Evolutionary conservation across 2,888 invertebrate genomes (phyloP).

Genomic region (Fabriciana adippe): DNA sequence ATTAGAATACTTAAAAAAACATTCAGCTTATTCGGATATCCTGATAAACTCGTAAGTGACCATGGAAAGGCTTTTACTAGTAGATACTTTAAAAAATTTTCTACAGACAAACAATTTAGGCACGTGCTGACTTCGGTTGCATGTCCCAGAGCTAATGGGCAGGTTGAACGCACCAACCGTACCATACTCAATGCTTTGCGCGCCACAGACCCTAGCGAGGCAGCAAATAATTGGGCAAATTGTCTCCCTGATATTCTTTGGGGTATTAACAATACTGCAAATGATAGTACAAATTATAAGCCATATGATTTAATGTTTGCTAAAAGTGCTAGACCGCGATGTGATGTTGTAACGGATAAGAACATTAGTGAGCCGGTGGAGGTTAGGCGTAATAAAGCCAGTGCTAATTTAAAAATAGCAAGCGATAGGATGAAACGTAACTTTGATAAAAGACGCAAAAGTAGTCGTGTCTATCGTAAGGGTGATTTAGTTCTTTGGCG

Average conservation of each 20-base stretch:
- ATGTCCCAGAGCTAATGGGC: constrained; percentile 43
- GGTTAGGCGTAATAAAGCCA: too few species aligned
- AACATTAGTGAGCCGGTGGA: too few species aligned
- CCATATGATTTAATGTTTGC: constrained; percentile 30
- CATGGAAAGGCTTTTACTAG: constrained; percentile 41
- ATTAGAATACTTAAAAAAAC: constrained; percentile 29
- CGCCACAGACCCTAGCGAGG: constrained; percentile 37
- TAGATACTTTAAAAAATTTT: constrained; percentile 42
- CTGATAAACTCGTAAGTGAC: constrained; percentile 34
- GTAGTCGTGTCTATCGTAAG: constrained; percentile 35
- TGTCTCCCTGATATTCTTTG: constrained; percentile 39
- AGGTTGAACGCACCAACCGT: constrained; percentile 40
- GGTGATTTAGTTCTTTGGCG: constrained; percentile 41
- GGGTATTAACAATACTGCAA: constrained; percentile 45
- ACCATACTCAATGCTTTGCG: too few species aligned
- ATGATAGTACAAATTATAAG: constrained; percentile 36
- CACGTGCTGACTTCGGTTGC: constrained; percentile 42
- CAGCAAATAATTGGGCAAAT: constrained; percentile 43
- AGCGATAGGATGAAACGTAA: constrained; percentile 34
- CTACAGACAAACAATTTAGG: constrained; percentile 40
- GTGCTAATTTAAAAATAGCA: too few species aligned
- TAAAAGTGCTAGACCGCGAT: too few species aligned
- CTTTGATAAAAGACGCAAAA: constrained; percentile 39
- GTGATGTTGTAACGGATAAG: too few species aligned
- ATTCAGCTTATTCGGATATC: constrained; percentile 37